Evolutionary conservation across 1,140 invertebrate species (phyloP).

Genomic region (Philotrypesis tridentata): DNA sequence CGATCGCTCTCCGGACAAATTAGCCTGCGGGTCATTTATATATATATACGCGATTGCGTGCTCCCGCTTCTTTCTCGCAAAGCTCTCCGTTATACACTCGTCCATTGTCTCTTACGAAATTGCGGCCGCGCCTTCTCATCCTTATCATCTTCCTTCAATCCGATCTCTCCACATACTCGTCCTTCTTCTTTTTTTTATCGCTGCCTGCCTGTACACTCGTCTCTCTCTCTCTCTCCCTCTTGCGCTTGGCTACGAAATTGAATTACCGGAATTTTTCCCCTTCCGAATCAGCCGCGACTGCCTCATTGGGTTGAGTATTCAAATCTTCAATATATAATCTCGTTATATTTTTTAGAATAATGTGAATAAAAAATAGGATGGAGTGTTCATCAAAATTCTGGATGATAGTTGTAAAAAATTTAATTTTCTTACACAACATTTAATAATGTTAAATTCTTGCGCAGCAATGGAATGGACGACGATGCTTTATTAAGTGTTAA

Average conservation of each 20-base stretch:
- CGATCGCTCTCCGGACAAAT: conserved; percentile 1
- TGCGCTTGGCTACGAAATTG: neutral
- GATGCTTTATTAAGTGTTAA: too few species aligned
- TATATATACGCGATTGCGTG: conserved; percentile 6
- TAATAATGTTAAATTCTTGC: too few species aligned
- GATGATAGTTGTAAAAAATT: too few species aligned
- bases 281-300: neutral
- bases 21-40: conserved; percentile 1
- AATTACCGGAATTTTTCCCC: neutral
- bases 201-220: neutral
- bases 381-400: too few species aligned
- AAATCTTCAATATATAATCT: too few species aligned
- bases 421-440: too few species aligned
- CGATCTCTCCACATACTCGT: neutral
- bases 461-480: too few species aligned
- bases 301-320: too few species aligned
- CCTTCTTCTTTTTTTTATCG: neutral
- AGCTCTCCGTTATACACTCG: conserved; percentile 15
- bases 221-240: neutral
- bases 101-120: conserved; percentile 30
- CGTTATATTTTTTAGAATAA: too few species aligned
- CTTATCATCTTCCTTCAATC: conserved; percentile 14
- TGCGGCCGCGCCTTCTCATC: conserved; percentile 21
- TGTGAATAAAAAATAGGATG: too few species aligned
- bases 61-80: neutral